These are phyloP conservation scores for Aphrocallistes beatrix DNA, from an alignment of 37 sponge, comb jelly and placozoan genomes.

Conservation along the genomic window DNA sequence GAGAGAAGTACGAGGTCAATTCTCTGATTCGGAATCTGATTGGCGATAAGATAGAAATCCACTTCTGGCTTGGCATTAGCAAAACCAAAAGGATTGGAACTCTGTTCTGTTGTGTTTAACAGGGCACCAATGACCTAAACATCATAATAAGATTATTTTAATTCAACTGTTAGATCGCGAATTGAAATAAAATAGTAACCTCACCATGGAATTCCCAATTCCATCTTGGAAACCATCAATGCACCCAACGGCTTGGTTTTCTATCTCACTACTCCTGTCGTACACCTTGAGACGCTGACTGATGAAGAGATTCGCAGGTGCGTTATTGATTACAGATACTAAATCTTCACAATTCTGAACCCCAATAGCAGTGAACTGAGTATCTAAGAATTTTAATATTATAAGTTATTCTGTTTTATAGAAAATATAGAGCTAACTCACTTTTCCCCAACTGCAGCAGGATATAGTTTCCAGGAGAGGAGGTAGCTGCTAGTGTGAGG, in stretches of 20 bases:
- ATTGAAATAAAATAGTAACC: too few species aligned
- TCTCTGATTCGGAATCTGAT: not conserved
- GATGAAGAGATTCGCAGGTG: not conserved
- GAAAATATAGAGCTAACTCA: not conserved
- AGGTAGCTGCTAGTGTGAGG: not conserved
- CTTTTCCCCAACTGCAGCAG: conserved; percentile 4
- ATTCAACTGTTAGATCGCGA: too few species aligned
- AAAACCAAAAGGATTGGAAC: not conserved
- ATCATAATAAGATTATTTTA: too few species aligned
- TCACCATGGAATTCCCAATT: not conserved
- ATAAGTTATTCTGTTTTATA: not conserved
- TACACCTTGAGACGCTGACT: conserved; percentile 15
- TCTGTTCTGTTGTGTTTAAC: not conserved
- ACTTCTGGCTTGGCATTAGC: not conserved
- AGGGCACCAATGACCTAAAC: not conserved
- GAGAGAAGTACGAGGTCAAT: not conserved
- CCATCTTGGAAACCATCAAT: not conserved
- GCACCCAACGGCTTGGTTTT: too few species aligned
- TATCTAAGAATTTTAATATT: not conserved
- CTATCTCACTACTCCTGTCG: too few species aligned
- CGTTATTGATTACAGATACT: not conserved
- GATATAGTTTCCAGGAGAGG: not conserved
- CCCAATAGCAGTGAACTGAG: not conserved
- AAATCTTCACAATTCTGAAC: not conserved
- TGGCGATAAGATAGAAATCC: not conserved